Evolutionary conservation across 64 coral and sea anemone genomes (phyloP), one percentile per base, ranked within the genome.

Genomic region (Acropora tenuis): DNA sequence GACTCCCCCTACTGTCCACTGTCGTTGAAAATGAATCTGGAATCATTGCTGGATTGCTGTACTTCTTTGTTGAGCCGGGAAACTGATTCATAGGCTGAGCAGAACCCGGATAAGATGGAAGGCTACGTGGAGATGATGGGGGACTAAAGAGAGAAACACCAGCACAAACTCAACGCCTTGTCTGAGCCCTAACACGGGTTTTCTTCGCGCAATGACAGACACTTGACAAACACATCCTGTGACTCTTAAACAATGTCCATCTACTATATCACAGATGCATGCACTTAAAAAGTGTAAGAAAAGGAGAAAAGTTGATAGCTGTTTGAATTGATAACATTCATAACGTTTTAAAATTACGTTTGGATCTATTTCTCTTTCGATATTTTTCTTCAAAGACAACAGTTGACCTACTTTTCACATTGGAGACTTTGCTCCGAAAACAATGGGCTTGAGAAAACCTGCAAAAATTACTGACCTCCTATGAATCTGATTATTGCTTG

Each of bases 11-110:
- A 72, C 50, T 55, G 12, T 91, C 78, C 30, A 83, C 52, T 75
- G 67, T 91, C 9, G 57, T 93, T 93, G 82, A 80, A 79, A 82
- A 80, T 17, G 74, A 46, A 41, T 44, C 80, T 15, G 77, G 58
- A 72, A 79, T 47, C 1, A 60, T 87, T 11, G 91, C 74, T 6
- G 74, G 84, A 15, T 86, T 84, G 60, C 53, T 68, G 75, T 77
- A 73, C 52, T 80, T 84, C 42, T 93, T 87, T 5, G 82, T 45
- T 87, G 79, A 45, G 43, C 65, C 83, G 55, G 82, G 84, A 77
- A 65, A 69, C 9, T 5, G 7, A 15, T 65, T 71, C 43, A 85
- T 46, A 30, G 82, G 63, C 50, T 85, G 82, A 16, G 82, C 82
- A 1, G 45, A 43, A 2, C 86, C 86, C 43, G 72, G 90, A 44